Evolutionary conservation across 1,140 invertebrate species (phyloP), one percentile per base, ranked within the genome.

Genomic region (Euura lappo): DNA sequence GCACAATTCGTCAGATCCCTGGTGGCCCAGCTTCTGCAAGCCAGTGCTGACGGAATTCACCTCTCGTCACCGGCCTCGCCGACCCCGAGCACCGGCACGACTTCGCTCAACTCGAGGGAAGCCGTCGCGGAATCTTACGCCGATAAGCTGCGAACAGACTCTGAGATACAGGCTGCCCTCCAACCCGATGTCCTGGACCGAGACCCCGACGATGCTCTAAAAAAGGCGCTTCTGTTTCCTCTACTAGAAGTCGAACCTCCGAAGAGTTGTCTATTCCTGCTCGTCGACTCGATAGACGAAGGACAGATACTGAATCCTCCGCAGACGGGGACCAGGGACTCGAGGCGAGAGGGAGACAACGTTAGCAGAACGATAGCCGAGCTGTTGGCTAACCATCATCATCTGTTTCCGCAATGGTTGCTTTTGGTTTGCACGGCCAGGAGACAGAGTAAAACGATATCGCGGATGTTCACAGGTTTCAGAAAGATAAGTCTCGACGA

Each of bases 251-350:
- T 95, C 2, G 94, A 94, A 75, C 93, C 92, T 51, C 94, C 93
- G 2, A 95, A 96, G 76, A 94, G 93, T 67, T 93, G 94, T 28
- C 90, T 97, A 72, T 93, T 98, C 78, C 88, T 98, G 8, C 84
- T 98, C 7, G 95, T 98, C 1, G 97, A 99, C 81, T 97, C 96
- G 0, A 94, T 98, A 42, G 97, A 98, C 83, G 96, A 98, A 82
- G 93, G 85, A 11, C 84, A 88, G 69, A 80, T 83, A 2, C 13
- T 86, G 6, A 85, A 85, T 76, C 79, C 81, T n/a, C 83, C 82
- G 0, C 82, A 83, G 64, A 84, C 79, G 4, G 82, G 84, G 10
- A 84, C 83, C 66, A 80, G 80, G 43, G 85, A 85, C 45, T 86
- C 85, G 0, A 79, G 88, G 82, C 51, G 89, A 84, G 73, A 88